Evolutionary conservation across 2,888 invertebrate genomes (phyloP).

Genomic region (Xanthia icteritia): DNA sequence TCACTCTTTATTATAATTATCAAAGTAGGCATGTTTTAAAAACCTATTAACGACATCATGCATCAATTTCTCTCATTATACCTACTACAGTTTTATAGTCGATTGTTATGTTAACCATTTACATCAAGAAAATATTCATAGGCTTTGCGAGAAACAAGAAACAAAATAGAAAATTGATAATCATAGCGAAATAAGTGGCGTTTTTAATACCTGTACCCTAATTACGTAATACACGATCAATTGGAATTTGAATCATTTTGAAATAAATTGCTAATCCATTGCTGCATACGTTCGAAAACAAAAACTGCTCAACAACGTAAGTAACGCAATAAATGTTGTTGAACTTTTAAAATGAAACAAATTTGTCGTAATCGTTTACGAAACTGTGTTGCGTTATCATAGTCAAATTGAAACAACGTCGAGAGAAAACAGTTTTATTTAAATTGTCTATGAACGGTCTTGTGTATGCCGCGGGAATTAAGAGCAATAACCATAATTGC

Average conservation of each 20-base stretch:
- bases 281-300: too few species aligned
- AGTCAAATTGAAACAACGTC: too few species aligned
- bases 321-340: too few species aligned
- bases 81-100: constrained; percentile 36
- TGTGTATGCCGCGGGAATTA: constrained; percentile 64
- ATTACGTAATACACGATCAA: too few species aligned
- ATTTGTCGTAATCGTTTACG: too few species aligned
- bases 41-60: constrained; percentile 27
- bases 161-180: constrained; percentile 16
- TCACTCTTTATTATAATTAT: constrained; percentile 8
- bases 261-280: too few species aligned
- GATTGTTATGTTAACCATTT: constrained; percentile 38
- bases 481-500: constrained; percentile 76
- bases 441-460: constrained; percentile 45
- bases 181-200: background rate
- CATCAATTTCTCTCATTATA: constrained; percentile 57
- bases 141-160: constrained; percentile 19
- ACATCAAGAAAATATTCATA: constrained; percentile 1
- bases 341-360: too few species aligned
- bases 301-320: too few species aligned
- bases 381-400: too few species aligned
- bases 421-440: constrained; percentile 32
- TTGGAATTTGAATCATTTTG: too few species aligned
- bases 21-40: constrained; percentile 16
- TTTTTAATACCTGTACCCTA: background rate